Base-by-base conservation (phyloP, 2,888 invertebrate genomes). In the Kuschelorhynchus macadamiae region DNA sequence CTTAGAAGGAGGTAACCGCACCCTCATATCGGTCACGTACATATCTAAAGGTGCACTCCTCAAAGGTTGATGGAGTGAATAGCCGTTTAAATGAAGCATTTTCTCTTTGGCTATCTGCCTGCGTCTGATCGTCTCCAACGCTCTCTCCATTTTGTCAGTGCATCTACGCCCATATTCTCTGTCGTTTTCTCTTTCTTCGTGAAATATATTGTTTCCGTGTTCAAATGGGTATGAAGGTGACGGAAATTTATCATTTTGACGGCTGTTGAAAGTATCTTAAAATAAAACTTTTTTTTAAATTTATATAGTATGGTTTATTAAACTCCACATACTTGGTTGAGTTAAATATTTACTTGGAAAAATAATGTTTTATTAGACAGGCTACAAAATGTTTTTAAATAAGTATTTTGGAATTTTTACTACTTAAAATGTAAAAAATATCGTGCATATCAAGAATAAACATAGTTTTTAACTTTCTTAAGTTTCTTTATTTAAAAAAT, bases 1-100 rank as follows among this genome's bases (percentile, higher is more conserved):
- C 78, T 85, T 85, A 69, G 89, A 88, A 56, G 89, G 86, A 1
- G 92, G 91, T 14, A 92, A 84, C 3, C 90, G 86, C 0, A 92
- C 91, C 39, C 88, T 83, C 89, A 91, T 89, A 72, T 89, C 86
- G 0, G 90, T 90, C 46, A 91, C 89, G 77, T 90, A 89, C 90
- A 91, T 90, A 75, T 90, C 90, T 50, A 88, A 86, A 0, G 90
- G 89, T 5, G 87, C 88, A 52, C 86, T 85, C 39, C 90, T 83
- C 79, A 91, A 83, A 72, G 88, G 87, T 75, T 90, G 89, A 75
- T 89, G 87, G 46, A 91, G 79, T 25, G 89, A 89, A 82, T 89
- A 91, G 5, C 90, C 90, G 71, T 88, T 86, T 36, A 89, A 82
- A 76, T 88, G 87, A 63, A 89, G 75, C 20, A 79, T 79, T 65